phyloP scores from a whole-genome alignment of 2,797 vertebrate species.

The Amniataba percoides region DNA sequence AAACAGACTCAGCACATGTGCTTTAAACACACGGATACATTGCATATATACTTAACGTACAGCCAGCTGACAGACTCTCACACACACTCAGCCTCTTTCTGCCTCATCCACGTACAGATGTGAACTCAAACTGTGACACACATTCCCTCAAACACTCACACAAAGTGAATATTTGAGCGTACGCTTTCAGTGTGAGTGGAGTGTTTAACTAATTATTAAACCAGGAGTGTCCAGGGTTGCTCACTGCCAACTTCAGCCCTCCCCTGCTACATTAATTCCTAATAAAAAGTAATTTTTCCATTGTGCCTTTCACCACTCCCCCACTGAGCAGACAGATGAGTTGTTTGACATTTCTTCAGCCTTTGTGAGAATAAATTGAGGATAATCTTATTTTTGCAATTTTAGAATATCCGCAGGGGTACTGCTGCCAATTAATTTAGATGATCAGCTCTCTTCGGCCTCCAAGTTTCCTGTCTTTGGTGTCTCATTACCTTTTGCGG shows the following conservation, averaged over 20 bases:
- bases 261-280: slow-evolving; percentile 53
- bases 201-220: slow-evolving; percentile 70
- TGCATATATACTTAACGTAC: slow-evolving; percentile 21
- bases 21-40: slow-evolving; percentile 47
- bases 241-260: slow-evolving; percentile 45
- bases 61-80: slow-evolving; percentile 2
- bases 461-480: slow-evolving; percentile 41
- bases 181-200: slow-evolving; percentile 28
- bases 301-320: slow-evolving; percentile 43
- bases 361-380: slow-evolving; percentile 51
- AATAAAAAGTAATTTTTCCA: slow-evolving; percentile 60
- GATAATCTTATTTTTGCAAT: slow-evolving; percentile 62
- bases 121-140: slow-evolving; percentile 27
- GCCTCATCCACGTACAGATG: slow-evolving; percentile 5
- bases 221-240: slow-evolving; percentile 54
- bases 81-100: slow-evolving; percentile 3
- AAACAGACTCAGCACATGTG: slow-evolving; percentile 49
- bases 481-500: slow-evolving; percentile 49
- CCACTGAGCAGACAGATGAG: slow-evolving; percentile 57
- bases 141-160: not conserved
- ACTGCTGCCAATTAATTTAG: slow-evolving; percentile 64
- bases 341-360: slow-evolving; percentile 60
- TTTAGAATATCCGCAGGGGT: slow-evolving; percentile 57
- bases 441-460: slow-evolving; percentile 56
- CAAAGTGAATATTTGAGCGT: slow-evolving; percentile 52